Evolutionary conservation across 2,797 vertebrate genomes (phyloP).

Genomic region (Phalanger gymnotis): DNA sequence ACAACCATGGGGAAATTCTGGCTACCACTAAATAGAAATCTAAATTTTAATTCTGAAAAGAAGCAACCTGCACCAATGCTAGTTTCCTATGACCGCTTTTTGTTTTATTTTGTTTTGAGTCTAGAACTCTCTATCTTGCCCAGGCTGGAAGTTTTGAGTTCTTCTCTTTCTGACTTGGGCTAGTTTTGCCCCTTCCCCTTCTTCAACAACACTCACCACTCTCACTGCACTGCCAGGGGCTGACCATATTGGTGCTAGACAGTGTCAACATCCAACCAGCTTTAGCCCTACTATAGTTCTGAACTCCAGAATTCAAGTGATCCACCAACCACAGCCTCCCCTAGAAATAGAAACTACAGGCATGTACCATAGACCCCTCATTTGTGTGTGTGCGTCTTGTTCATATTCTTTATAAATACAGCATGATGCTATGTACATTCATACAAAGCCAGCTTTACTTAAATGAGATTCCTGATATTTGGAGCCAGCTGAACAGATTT

Average conservation of each 20-base stretch:
- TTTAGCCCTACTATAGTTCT: background rate
- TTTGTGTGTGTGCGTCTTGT: background rate
- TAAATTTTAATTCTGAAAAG: constrained; percentile 53
- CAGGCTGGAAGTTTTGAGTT: background rate
- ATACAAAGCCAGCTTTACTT: background rate
- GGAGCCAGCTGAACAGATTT: constrained; percentile 32
- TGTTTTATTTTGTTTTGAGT: background rate
- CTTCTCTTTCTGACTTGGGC: background rate
- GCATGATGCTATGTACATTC: background rate
- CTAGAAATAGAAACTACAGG: background rate
- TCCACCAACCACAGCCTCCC: background rate
- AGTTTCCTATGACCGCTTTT: background rate
- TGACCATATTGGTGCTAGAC: background rate
- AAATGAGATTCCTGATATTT: background rate
- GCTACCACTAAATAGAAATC: constrained; percentile 41
- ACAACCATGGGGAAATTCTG: constrained; percentile 43
- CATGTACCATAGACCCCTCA: background rate
- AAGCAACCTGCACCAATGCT: constrained; percentile 9
- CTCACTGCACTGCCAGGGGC: background rate
- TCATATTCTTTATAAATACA: background rate
- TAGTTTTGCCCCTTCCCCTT: background rate
- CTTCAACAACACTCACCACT: background rate
- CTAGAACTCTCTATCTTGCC: background rate
- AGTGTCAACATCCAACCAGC: background rate
- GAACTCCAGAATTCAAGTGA: background rate